Conservation (phyloP, 2,797 vertebrate species). For the Galagoides demidoff region DNA sequence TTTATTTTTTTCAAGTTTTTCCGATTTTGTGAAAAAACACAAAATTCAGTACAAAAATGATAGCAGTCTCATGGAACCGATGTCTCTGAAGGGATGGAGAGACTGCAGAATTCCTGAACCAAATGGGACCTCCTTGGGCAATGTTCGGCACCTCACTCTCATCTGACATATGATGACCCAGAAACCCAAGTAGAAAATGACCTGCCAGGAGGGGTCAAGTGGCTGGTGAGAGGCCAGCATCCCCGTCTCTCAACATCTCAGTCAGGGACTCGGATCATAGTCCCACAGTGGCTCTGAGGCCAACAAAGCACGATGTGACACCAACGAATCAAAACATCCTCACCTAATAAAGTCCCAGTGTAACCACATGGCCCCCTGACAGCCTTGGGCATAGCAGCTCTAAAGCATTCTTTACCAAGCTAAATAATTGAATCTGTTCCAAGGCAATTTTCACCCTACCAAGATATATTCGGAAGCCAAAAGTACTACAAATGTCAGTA, state of each 20-base stretch:
- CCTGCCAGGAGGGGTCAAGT: background rate
- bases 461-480: conserved; percentile 22
- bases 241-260: background rate
- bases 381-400: background rate
- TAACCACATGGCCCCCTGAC: background rate
- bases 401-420: background rate
- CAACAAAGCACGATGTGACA: background rate
- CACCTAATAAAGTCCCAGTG: background rate
- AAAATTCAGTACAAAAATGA: background rate
- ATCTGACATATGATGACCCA: background rate
- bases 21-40: background rate
- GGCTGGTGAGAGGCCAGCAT: background rate
- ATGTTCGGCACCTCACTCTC: background rate
- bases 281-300: background rate
- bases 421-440: background rate
- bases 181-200: background rate
- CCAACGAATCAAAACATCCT: background rate
- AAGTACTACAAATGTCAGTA: conserved; percentile 65
- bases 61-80: background rate
- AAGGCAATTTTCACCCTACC: background rate
- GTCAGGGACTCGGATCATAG: background rate
- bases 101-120: background rate
- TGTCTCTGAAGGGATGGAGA: background rate
- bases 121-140: background rate
- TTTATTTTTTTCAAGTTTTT: background rate